Percentiles rank a stretch among this genome's conserved stretches.
phyloP scores from a whole-genome alignment of 2,888 invertebrate genomes.

The Myopa testacea region DNA sequence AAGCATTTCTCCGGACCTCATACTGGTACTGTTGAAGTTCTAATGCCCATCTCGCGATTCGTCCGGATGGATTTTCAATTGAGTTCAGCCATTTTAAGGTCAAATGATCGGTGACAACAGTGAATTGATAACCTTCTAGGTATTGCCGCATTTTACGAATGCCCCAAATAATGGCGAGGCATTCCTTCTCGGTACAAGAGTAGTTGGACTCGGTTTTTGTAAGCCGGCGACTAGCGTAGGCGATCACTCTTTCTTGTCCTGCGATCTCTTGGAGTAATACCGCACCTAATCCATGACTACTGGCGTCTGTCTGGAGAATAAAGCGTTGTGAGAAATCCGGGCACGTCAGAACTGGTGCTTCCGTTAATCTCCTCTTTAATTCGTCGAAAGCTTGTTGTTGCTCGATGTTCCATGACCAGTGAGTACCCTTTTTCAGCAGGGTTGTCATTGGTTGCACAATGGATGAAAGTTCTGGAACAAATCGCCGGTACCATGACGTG shows the following conservation, averaged over 20 bases:
- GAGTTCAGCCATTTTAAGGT: slow-evolving; percentile 35
- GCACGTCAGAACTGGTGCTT: neutral
- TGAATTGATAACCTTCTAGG: slow-evolving; percentile 35
- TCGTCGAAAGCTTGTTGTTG: slow-evolving; percentile 15
- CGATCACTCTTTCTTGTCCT: slow-evolving; percentile 28
- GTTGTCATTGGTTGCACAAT: too few relatives aligned
- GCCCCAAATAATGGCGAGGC: too few relatives aligned
- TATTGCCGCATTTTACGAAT: too few relatives aligned
- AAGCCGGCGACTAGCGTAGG: too few relatives aligned
- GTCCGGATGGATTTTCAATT: slow-evolving; percentile 11
- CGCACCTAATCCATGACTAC: slow-evolving; percentile 12
- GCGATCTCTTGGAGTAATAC: slow-evolving; percentile 28
- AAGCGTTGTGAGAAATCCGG: neutral
- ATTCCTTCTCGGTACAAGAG: too few relatives aligned
- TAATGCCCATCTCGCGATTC: slow-evolving; percentile 16
- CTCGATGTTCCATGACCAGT: too few relatives aligned
- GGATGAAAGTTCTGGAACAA: too few relatives aligned
- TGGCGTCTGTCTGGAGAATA: slow-evolving; percentile 29
- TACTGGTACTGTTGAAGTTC: slow-evolving; percentile 25
- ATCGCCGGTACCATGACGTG: too few relatives aligned
- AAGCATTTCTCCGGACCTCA: neutral
- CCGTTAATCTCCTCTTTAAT: slow-evolving; percentile 3
- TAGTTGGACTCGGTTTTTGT: too few relatives aligned
- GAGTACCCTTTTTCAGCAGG: too few relatives aligned
- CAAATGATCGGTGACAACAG: slow-evolving; percentile 39